These are phyloP conservation scores for Neopelma chrysocephalum DNA, from an alignment of 2,797 vertebrate species.

Conservation along the genomic window DNA sequence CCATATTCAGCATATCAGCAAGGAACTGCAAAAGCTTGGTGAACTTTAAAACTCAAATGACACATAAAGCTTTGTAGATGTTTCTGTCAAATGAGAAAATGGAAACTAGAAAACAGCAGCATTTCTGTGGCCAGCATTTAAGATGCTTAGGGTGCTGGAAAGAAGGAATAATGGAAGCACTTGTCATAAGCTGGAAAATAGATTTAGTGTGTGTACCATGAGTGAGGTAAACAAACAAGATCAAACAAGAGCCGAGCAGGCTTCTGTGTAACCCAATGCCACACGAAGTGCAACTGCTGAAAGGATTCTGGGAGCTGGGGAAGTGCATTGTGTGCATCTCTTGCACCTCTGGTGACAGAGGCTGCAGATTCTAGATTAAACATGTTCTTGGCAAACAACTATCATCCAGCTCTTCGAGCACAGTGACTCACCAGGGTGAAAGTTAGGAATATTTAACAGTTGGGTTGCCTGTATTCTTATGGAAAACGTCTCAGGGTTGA, in stretches of 20 bases:
- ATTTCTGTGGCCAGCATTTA: constrained; percentile 28
- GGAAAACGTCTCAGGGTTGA: neutral
- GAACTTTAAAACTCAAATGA: neutral
- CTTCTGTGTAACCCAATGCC: constrained; percentile 42
- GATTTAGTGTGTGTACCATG: constrained; percentile 23
- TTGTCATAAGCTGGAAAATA: constrained; percentile 51
- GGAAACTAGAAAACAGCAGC: constrained; percentile 9
- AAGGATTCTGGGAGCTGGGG: constrained; percentile 9
- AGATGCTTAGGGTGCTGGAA: constrained; percentile 14
- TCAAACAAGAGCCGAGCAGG: constrained; percentile 43
- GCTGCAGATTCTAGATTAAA: neutral
- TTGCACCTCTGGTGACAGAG: neutral
- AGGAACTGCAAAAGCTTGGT: neutral
- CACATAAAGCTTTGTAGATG: neutral
- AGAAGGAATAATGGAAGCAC: constrained; percentile 22
- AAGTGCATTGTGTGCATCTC: neutral
- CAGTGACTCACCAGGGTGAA: neutral
- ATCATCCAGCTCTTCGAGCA: neutral
- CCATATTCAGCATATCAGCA: neutral
- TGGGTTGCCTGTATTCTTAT: neutral
- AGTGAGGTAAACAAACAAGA: constrained; percentile 59
- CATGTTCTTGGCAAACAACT: neutral
- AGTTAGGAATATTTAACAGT: neutral
- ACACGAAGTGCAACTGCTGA: constrained; percentile 25
- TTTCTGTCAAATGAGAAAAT: constrained; percentile 21